Evolutionary conservation across 2,113 vertebrate genomes (phyloP).

Genomic region (Cyrtonyx montezumae): DNA sequence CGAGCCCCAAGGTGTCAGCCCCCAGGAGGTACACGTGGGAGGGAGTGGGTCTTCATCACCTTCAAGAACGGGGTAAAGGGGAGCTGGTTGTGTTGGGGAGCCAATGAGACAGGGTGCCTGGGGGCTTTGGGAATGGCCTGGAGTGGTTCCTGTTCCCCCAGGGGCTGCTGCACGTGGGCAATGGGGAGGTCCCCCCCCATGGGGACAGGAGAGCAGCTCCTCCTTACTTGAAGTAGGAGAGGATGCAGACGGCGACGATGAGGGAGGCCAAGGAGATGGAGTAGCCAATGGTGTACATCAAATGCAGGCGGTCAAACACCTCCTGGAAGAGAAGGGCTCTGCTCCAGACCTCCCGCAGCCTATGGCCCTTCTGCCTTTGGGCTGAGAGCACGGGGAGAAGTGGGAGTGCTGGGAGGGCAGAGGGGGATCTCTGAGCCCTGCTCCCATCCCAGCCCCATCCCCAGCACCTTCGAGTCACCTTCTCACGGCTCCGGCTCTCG

Average conservation of each 20-base stretch:
- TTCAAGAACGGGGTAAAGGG: neutral
- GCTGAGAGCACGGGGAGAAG: neutral
- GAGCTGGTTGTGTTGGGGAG: neutral
- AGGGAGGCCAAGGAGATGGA: conserved; percentile 88
- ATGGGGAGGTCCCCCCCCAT: rapidly evolving
- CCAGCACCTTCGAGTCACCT: conserved; percentile 68
- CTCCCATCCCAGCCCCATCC: neutral
- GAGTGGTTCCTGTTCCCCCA: rapidly evolving
- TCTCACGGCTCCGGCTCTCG: conserved; percentile 77
- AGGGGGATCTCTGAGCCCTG: neutral
- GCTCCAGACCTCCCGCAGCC: neutral
- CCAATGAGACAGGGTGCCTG: too few relatives aligned
- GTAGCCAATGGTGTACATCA: conserved; percentile 92
- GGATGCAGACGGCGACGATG: conserved; percentile 85
- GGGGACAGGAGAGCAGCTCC: neutral
- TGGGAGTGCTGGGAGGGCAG: neutral
- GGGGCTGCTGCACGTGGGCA: rapidly evolving
- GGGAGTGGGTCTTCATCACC: too few relatives aligned
- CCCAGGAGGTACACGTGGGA: neutral
- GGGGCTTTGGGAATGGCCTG: neutral
- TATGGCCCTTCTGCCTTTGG: rapidly evolving
- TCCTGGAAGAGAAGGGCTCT: conserved; percentile 72
- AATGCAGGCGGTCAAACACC: conserved; percentile 89
- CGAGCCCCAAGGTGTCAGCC: neutral
- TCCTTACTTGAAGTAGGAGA: conserved; percentile 92